Evolutionary conservation across 2,888 invertebrate genomes (phyloP), one percentile per base, ranked within the genome.

Genomic region (Noctua pronuba): DNA sequence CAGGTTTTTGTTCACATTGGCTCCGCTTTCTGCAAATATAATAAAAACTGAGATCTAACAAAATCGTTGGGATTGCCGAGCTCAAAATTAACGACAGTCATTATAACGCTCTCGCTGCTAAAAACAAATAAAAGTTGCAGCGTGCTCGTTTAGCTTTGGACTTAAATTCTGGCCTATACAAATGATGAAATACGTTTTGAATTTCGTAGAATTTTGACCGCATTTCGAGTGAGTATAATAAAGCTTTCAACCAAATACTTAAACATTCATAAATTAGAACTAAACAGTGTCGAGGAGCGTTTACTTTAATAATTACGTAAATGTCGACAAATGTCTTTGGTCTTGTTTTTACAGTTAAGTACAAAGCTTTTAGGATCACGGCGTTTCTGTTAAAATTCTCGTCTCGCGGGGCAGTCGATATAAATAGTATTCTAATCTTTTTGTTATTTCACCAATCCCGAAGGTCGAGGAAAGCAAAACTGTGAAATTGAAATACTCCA

Each of bases 71-170:
- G 89, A 90, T 91, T 89, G 87, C 91, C 88, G 89, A 91, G 92
- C 90, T 88, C 88, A 71, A 88, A 92, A 92, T 92, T 91, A 92
- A 92, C 90, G 92, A 90, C 87, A 83, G 89, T 89, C 91, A 92
- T 92, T 92, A 92, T 91, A 88, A 90, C 86, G 89, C 86, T 90
- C 88, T 89, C 88, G 86, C 80, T 82, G 88, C 87, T 88, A 83
- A 90, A 83, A 92, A 90, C 88, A 91, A 92, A 91, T 90, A 91
- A 92, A 91, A 91, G 89, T 90, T 90, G 91, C 91, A 90, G 86
- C 87, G 82, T 69, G 86, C 84, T 87, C 89, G 86, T 88, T 90
- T 86, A 86, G 80, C 80, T 81, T 66, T 73, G 79, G 84, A 70
- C 67, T 82, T 79, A 80, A 83, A 87, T 87, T 85, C 80, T 83